These are phyloP conservation scores for Philantomba maxwellii DNA, from an alignment of 2,113 vertebrate genomes.

Conservation along the genomic window DNA sequence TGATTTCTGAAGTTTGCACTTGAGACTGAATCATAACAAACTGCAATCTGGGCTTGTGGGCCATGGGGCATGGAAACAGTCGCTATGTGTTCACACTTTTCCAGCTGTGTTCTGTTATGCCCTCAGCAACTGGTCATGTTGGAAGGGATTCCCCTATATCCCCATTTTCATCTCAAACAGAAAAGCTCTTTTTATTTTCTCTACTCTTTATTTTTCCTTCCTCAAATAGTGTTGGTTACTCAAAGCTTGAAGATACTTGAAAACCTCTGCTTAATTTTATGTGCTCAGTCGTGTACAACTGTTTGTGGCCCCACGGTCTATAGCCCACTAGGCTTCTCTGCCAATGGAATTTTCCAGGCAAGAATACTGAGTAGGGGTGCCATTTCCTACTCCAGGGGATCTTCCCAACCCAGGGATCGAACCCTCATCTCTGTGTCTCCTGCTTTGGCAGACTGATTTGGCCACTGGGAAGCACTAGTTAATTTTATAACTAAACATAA, in stretches of 20 bases:
- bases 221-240: neutral
- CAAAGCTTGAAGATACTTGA: neutral
- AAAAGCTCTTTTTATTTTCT: neutral
- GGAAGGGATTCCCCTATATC: fast-evolving
- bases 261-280: constrained; percentile 30
- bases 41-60: fast-evolving
- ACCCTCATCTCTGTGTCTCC: neutral
- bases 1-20: fast-evolving
- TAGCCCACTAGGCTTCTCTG: neutral
- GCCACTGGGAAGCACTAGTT: neutral
- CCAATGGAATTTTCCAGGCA: neutral
- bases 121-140: fast-evolving
- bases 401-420: neutral
- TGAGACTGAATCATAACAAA: fast-evolving
- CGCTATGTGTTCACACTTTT: fast-evolving
- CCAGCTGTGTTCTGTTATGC: fast-evolving
- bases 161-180: neutral
- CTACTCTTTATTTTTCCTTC: neutral
- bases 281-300: neutral
- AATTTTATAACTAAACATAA: neutral
- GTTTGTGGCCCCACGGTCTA: neutral
- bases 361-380: neutral
- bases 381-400: neutral
- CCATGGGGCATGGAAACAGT: fast-evolving
- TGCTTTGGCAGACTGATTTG: neutral